Evolutionary conservation across 2,888 invertebrate genomes (phyloP).

Genomic region (Nebria salina): DNA sequence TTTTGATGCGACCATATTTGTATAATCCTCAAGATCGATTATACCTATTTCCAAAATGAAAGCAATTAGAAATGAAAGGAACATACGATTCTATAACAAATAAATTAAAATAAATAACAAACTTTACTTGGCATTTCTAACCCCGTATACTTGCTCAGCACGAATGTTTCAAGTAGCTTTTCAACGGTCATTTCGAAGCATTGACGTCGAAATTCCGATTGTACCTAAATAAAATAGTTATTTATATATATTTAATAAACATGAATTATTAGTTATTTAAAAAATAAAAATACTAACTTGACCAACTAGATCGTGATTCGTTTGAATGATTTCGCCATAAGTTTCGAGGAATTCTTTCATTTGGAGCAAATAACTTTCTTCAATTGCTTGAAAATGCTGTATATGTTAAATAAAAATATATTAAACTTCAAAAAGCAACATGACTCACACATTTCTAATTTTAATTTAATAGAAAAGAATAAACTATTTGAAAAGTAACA

Average conservation of each 20-base stretch:
- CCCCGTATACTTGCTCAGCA: constrained; percentile 91
- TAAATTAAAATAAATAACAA: constrained; percentile 5
- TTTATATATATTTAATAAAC: constrained; percentile 40
- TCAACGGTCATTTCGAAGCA: constrained; percentile 93
- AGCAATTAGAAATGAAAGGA: background rate
- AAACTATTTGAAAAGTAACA: too few relatives aligned
- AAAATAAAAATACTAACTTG: constrained; percentile 65
- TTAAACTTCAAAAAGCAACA: background rate
- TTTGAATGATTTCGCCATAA: constrained; percentile 87
- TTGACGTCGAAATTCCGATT: constrained; percentile 90
- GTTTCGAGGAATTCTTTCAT: constrained; percentile 95
- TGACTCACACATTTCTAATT: background rate
- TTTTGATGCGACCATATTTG: constrained; percentile 26
- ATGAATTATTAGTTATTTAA: constrained; percentile 26
- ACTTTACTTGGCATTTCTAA: constrained; percentile 81
- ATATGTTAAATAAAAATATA: constrained; percentile 48
- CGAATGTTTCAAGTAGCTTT: constrained; percentile 90
- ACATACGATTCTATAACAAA: constrained; percentile 5
- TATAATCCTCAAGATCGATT: constrained; percentile 63
- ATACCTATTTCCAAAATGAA: constrained; percentile 57
- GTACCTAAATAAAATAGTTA: constrained; percentile 68
- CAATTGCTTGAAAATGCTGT: constrained; percentile 92
- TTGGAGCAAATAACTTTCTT: constrained; percentile 90
- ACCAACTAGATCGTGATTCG: constrained; percentile 90
- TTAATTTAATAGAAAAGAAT: background rate